Conservation (phyloP, 2,113 vertebrate species). For the Chaetodon auriga region DNA sequence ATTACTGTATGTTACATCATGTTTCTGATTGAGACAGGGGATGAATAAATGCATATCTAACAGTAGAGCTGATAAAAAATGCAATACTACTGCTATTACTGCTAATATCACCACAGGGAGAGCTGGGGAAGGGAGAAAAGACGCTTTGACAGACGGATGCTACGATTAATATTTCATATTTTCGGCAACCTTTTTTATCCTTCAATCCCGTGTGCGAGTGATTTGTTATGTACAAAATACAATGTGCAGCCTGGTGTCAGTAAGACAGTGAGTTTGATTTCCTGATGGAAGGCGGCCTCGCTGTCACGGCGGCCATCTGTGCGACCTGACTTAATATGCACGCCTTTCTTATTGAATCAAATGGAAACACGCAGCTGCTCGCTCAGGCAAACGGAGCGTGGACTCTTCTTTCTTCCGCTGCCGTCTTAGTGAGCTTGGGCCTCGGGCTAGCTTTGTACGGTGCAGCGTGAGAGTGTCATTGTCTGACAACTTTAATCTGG, state of each 20-base stretch:
- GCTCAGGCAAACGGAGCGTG: conserved; percentile 33
- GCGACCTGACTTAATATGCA: conserved; percentile 30
- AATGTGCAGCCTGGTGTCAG: conserved; percentile 13
- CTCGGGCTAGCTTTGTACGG: conserved; percentile 59
- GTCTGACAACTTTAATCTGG: conserved; percentile 79
- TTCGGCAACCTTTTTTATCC: conserved; percentile 26
- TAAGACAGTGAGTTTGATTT: conserved; percentile 15
- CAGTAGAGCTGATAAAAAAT: conserved; percentile 34
- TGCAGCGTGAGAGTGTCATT: conserved; percentile 43
- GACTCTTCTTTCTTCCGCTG: conserved; percentile 15
- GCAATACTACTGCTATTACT: conserved; percentile 19
- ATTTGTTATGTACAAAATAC: conserved; percentile 16
- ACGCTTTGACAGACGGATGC: conserved; percentile 21
- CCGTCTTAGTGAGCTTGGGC: conserved; percentile 42
- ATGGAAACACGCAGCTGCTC: conserved; percentile 45
- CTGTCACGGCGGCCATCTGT: conserved; percentile 13
- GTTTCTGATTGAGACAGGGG: conserved; percentile 20
- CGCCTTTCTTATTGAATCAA: conserved; percentile 32
- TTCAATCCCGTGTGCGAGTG: conserved; percentile 19
- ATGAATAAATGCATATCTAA: conserved; percentile 53
- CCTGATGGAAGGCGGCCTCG: conserved; percentile 8
- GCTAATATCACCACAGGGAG: conserved; percentile 51
- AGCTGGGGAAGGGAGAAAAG: not conserved
- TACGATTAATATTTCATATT: conserved; percentile 39
- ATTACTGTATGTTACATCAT: conserved; percentile 55